Conservation (phyloP, 2,888 invertebrate genomes). For the Seira musarum region DNA sequence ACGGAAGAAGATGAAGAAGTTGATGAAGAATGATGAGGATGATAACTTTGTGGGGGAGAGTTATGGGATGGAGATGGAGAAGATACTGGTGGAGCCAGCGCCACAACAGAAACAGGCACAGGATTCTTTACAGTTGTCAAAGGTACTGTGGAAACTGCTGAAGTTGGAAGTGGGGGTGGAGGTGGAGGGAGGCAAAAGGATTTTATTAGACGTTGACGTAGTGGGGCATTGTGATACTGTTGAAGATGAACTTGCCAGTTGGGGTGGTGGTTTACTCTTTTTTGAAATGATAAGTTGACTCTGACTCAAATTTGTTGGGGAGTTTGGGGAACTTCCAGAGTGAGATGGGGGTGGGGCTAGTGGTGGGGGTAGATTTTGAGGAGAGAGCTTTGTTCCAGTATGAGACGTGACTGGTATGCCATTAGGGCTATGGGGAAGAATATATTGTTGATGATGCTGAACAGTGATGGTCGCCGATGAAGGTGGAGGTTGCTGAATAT, state of each 20-base stretch:
- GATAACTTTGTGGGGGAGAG: slow-evolving; percentile 27
- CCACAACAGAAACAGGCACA: slow-evolving; percentile 40
- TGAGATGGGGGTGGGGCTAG: slow-evolving; percentile 32
- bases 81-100: slow-evolving; percentile 17
- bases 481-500: slow-evolving; percentile 31
- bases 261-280: slow-evolving; percentile 51
- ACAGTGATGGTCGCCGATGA: slow-evolving; percentile 16
- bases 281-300: slow-evolving; percentile 60
- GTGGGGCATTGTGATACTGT: slow-evolving; percentile 21
- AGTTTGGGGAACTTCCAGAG: slow-evolving; percentile 34
- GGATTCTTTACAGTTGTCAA: too few relatives aligned
- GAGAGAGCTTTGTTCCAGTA: slow-evolving; percentile 45
- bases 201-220: slow-evolving; percentile 8
- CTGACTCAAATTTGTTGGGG: slow-evolving; percentile 51
- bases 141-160: too few relatives aligned
- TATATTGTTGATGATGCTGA: slow-evolving; percentile 39
- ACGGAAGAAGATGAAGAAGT: slow-evolving; percentile 27
- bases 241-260: not conserved
- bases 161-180: slow-evolving; percentile 31
- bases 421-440: slow-evolving; percentile 38
- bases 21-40: slow-evolving; percentile 28
- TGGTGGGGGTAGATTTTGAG: slow-evolving; percentile 44
- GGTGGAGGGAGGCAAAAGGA: slow-evolving; percentile 35
- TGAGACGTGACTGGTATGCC: not conserved
- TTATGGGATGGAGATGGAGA: slow-evolving; percentile 29